These are phyloP conservation scores for Monochamus saltuarius DNA, from an alignment of 1,140 invertebrate species.

Conservation along the genomic window DNA sequence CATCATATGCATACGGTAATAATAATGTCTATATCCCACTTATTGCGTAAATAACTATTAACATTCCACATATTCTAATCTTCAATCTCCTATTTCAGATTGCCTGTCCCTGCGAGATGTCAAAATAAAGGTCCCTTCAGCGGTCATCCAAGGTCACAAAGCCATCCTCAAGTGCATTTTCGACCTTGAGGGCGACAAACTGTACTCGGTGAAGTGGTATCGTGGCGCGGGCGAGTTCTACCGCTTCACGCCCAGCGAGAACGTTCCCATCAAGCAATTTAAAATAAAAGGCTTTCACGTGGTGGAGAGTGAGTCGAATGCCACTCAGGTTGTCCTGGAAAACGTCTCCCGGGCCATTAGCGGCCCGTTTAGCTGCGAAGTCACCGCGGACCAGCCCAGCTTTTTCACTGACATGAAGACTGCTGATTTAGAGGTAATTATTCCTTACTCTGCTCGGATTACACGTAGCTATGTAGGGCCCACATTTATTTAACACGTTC, in stretches of 20 bases:
- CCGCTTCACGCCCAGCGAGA: conserved; percentile 48
- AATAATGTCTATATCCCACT: too few species aligned
- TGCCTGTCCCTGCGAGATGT: conserved; percentile 65
- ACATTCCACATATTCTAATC: too few species aligned
- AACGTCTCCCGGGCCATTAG: conserved; percentile 63
- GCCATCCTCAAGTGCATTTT: conserved; percentile 76
- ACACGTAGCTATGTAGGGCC: too few species aligned
- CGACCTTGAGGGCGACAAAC: conserved; percentile 71
- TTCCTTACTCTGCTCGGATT: too few species aligned
- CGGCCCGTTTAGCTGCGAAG: conserved; percentile 76
- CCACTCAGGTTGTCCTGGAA: conserved; percentile 62
- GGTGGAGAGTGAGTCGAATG: conserved; percentile 56
- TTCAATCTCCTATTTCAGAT: conserved; percentile 53
- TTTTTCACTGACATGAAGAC: conserved; percentile 77
- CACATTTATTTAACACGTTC: too few species aligned
- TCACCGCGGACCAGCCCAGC: conserved; percentile 80
- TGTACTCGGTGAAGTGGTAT: conserved; percentile 84
- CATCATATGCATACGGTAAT: too few species aligned
- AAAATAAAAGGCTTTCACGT: conserved; percentile 34
- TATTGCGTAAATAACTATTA: too few species aligned
- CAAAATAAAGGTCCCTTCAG: conserved; percentile 68
- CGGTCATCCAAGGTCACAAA: conserved; percentile 70
- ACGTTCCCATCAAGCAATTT: conserved; percentile 30
- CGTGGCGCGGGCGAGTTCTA: conserved; percentile 74
- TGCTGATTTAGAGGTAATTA: conserved; percentile 53